A percentile compares a stretch with the other conserved stretches of the same genome.
Evolutionary conservation across 1,140 invertebrate species (phyloP).

Genomic region (Samia ricini): DNA sequence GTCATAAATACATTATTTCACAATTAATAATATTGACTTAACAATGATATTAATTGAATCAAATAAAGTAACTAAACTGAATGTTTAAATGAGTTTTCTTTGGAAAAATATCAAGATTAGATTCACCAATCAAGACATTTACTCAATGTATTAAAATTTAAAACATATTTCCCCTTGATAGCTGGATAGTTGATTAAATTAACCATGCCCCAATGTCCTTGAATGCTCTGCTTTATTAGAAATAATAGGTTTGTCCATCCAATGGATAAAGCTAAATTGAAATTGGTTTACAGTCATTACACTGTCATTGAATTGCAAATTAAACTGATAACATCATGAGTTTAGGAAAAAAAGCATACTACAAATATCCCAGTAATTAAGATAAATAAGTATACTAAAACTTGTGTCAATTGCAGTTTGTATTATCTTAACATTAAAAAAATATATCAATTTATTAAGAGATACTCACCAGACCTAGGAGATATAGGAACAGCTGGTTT

Average conservation of each 20-base stretch:
- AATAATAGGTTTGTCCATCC: slow-evolving; percentile 5
- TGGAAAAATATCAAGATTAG: too few species aligned
- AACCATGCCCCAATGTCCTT: slow-evolving; percentile 13
- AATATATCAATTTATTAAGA: neutral
- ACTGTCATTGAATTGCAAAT: slow-evolving; percentile 4
- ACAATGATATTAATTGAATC: too few species aligned
- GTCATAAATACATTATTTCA: too few species aligned
- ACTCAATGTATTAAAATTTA: too few species aligned
- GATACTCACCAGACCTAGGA: slow-evolving; percentile 74
- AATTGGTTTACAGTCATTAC: slow-evolving; percentile 4
- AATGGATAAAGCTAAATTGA: slow-evolving; percentile 5
- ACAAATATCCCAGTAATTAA: neutral
- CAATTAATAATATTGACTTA: too few species aligned
- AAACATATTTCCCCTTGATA: neutral
- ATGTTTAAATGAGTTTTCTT: too few species aligned
- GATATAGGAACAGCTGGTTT: slow-evolving; percentile 80
- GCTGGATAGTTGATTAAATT: slow-evolving; percentile 7
- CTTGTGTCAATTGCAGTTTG: slow-evolving; percentile 72
- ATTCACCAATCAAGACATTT: too few species aligned
- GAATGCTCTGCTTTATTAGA: slow-evolving; percentile 4
- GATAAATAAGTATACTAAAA: slow-evolving; percentile 6
- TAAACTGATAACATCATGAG: neutral
- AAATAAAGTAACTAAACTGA: too few species aligned
- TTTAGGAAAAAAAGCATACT: neutral
- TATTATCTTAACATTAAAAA: slow-evolving; percentile 19